phyloP scores from a whole-genome alignment of 1,140 invertebrate genomes.

The Pseudomyrmex pallidus region DNA sequence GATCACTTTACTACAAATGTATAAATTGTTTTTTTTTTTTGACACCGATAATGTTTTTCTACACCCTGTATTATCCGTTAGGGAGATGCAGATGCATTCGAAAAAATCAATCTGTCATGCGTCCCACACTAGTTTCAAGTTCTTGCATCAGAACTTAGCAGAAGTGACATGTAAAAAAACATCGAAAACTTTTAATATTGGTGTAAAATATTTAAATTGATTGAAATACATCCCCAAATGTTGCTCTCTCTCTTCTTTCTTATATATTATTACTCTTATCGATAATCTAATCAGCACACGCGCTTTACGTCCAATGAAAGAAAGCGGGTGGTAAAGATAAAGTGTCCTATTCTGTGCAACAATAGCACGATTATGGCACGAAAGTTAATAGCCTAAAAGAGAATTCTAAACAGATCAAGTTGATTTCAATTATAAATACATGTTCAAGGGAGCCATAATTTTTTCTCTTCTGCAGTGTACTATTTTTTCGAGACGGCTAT shows the following conservation, averaged over 20 bases:
- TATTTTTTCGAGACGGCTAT: constrained; percentile 62
- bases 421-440: constrained; percentile 62
- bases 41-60: constrained; percentile 19
- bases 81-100: constrained; percentile 13
- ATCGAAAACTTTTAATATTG: constrained; percentile 3
- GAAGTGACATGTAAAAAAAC: background rate
- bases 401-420: constrained; percentile 57
- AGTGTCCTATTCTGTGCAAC: constrained; percentile 56
- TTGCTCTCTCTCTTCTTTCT: background rate
- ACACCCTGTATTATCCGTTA: constrained; percentile 51
- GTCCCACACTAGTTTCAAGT: background rate
- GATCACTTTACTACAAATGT: constrained; percentile 28
- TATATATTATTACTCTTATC: constrained; percentile 21
- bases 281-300: constrained; percentile 33
- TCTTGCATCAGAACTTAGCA: background rate
- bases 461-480: constrained; percentile 54
- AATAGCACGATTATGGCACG: constrained; percentile 65
- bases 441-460: constrained; percentile 37
- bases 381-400: constrained; percentile 59
- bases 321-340: constrained; percentile 37
- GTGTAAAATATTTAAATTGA: constrained; percentile 28
- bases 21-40: background rate
- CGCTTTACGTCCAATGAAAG: constrained; percentile 6
- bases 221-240: constrained; percentile 21
- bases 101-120: constrained; percentile 18